Conservation (phyloP, 2,113 vertebrate genomes). For the Varanus komodoensis region DNA sequence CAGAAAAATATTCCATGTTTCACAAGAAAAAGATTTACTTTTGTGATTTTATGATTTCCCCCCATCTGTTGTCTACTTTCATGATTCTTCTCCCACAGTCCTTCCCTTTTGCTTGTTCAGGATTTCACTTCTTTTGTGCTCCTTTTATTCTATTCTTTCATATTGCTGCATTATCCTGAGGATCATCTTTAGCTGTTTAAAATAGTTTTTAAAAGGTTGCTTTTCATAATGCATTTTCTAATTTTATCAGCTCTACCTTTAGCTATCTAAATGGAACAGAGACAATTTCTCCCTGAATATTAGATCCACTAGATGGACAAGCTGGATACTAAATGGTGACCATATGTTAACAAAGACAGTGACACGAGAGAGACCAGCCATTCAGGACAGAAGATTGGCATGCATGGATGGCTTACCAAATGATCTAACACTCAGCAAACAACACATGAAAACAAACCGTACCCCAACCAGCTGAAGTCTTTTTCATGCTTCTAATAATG, state of each 20-base stretch:
- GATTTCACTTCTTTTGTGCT: background rate
- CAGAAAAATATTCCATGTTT: background rate
- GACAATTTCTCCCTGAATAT: no score
- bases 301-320: background rate
- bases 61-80: constrained; percentile 25
- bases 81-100: background rate
- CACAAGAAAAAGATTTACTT: constrained; percentile 17
- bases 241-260: background rate
- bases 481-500: background rate
- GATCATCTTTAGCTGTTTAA: constrained; percentile 27
- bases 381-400: background rate
- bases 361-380: no score
- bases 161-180: background rate
- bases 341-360: background rate
- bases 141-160: constrained; percentile 12
- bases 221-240: background rate
- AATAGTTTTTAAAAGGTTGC: background rate
- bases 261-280: background rate
- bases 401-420: background rate
- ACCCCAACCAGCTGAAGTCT: no score
- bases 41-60: constrained; percentile 15
- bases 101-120: background rate
- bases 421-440: background rate
- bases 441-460: background rate
- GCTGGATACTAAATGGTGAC: background rate